A percentile compares a stretch with the other conserved stretches of the same genome.
Evolutionary conservation across 2,113 vertebrate species (phyloP).

Genomic region (Bubo blakistoni): DNA sequence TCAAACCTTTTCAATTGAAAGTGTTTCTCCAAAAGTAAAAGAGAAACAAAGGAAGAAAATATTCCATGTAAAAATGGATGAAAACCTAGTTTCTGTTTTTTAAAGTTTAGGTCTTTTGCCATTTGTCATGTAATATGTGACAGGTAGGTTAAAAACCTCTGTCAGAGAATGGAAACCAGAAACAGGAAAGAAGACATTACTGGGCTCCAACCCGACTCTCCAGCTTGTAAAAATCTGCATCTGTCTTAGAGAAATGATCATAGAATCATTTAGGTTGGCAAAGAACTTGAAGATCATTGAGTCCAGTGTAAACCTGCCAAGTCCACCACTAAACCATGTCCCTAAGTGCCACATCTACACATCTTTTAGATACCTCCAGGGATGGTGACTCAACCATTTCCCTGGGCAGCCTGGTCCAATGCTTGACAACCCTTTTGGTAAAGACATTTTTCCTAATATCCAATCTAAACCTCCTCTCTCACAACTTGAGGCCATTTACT

Average conservation of each 20-base stretch:
- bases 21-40: neutral
- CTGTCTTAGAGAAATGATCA: neutral
- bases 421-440: rapidly evolving
- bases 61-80: neutral
- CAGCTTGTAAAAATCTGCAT: neutral
- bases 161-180: neutral
- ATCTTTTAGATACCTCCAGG: neutral
- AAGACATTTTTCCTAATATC: neutral
- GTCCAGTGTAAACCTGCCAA: neutral
- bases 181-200: neutral
- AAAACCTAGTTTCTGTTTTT: neutral
- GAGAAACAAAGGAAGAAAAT: neutral
- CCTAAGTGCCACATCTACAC: no score
- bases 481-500: neutral
- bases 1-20: neutral
- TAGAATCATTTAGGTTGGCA: neutral
- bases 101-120: neutral
- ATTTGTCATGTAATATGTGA: neutral
- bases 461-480: neutral
- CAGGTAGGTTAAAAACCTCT: neutral
- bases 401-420: neutral
- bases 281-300: neutral
- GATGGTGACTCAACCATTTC: neutral
- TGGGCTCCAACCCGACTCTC: neutral
- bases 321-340: neutral